A percentile compares a stretch with the other conserved stretches of the same genome.
phyloP scores from a whole-genome alignment of 2,113 vertebrate species.

The Rousettus leschenaultii region DNA sequence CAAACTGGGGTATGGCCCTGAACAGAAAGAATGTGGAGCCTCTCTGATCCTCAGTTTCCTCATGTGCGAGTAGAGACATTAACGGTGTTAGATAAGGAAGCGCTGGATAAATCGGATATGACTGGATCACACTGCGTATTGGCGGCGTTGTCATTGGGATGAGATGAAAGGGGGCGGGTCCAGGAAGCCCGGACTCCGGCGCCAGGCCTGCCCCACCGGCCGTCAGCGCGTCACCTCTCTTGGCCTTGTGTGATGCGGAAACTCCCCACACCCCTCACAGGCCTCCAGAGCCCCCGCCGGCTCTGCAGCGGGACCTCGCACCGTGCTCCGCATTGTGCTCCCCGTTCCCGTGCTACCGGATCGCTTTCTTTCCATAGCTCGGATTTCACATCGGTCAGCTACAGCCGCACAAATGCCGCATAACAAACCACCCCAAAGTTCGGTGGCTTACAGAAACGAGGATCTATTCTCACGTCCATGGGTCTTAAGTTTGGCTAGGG shows the following conservation, averaged over 20 bases:
- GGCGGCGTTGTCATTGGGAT: too few relatives aligned
- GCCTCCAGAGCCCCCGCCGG: not conserved
- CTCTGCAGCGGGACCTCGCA: too few relatives aligned
- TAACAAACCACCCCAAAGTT: not conserved
- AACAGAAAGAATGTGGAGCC: not conserved
- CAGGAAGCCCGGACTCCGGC: not conserved
- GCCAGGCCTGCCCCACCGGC: not conserved
- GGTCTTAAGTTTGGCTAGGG: not conserved
- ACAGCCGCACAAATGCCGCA: not conserved
- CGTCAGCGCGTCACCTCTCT: not conserved
- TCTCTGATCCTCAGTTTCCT: not conserved
- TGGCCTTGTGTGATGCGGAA: not conserved
- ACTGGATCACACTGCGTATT: accelerated
- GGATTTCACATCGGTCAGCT: not conserved
- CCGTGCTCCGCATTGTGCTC: accelerated
- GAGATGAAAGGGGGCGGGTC: not conserved
- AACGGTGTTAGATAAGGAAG: too few relatives aligned
- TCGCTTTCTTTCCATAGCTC: not conserved
- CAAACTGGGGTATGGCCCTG: not conserved
- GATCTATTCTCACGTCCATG: not conserved
- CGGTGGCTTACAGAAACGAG: not conserved
- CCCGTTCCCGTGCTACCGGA: not conserved
- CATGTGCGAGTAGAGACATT: not conserved
- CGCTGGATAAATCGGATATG: accelerated
- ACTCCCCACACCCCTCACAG: accelerated